Percentiles rank a stretch among this genome's conserved stretches.
phyloP scores from a whole-genome alignment of 2,888 invertebrate genomes.

The Blera fallax region DNA sequence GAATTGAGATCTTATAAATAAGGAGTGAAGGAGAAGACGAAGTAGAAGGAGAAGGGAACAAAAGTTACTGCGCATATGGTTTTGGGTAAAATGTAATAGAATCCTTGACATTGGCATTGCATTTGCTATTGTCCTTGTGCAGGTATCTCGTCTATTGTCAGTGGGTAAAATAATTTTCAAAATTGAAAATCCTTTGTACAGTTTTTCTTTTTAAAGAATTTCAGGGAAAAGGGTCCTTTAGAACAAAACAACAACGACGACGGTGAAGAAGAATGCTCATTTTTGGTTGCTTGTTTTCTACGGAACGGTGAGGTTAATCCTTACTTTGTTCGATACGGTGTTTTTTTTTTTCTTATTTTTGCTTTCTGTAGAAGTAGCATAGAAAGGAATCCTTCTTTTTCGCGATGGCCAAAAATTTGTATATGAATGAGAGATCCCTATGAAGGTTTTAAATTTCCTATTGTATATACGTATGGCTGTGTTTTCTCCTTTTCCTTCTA shows the following conservation, averaged over 20 bases:
- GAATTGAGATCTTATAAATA: constrained; percentile 15
- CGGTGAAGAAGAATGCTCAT: constrained; percentile 57
- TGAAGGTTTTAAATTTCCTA: constrained; percentile 71
- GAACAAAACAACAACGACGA: constrained; percentile 50
- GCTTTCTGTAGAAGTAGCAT: not conserved
- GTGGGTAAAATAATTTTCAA: constrained; percentile 54
- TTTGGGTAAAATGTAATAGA: constrained; percentile 57
- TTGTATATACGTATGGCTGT: constrained; percentile 38
- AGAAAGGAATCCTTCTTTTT: constrained; percentile 44
- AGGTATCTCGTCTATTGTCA: constrained; percentile 65
- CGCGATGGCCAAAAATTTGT: constrained; percentile 64
- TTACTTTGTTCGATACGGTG: constrained; percentile 37
- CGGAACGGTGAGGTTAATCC: constrained; percentile 65
- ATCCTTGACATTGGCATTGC: constrained; percentile 34
- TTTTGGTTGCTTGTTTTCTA: constrained; percentile 60
- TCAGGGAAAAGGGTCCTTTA: constrained; percentile 62
- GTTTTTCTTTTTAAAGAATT: constrained; percentile 37
- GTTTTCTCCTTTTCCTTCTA: not conserved
- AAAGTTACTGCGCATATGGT: constrained; percentile 55
- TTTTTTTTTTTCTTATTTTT: too few relatives aligned
- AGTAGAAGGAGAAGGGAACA: not conserved
- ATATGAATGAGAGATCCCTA: constrained; percentile 53
- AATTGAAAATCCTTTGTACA: constrained; percentile 65
- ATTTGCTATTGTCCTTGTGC: constrained; percentile 57
- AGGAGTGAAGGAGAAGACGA: not conserved